Evolutionary conservation across 2,888 invertebrate species (phyloP), one percentile per base, ranked within the genome.

Genomic region (Arctia plantaginis): DNA sequence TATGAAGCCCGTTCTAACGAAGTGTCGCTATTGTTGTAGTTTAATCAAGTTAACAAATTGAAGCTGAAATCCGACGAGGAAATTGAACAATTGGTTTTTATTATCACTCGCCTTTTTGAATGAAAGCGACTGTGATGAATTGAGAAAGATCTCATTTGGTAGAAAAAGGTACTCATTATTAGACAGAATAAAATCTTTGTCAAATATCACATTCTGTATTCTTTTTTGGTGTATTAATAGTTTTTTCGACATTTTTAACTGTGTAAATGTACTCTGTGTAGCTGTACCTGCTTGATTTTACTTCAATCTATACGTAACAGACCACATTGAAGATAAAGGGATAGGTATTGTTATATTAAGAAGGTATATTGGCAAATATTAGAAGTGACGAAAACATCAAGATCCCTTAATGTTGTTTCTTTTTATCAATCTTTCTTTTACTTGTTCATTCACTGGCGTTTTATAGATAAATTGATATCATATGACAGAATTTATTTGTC

Each of bases 121-220:
- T 44, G 47, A 65, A 68, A 73, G 73, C 65, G 68, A 79, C 76
- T 71, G 51, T 76, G 73, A 81, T 72, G 75, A 79, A 83, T 83
- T 72, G 75, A 81, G 71, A 62, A 68, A 75, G 67, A 80, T 78
- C 78, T 78, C 73, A 72, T 81, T 81, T 83, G 74, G 75, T 80
- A 77, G 35, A 41, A 71, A 72, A 67, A 71, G 68, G 15, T 62
- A 69, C 69, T 35, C 66, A 64, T 67, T 70, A 47, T 66, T 69
- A 68, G 66, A 77, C 30, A 33, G 69, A 71, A 75, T 44, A 72
- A 71, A 66, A 71, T 41, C 66, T 74, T 74, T 72, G n/a, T 33
- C 15, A 69, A 30, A 33, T 47, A 74, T 44, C 27, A 51, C 72
- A 78, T 72, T 30, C 72, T 74, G 75, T 74, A 70, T 70, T 69